Conservation (phyloP, 1,140 invertebrate genomes). For the Apolygus lucorum region DNA sequence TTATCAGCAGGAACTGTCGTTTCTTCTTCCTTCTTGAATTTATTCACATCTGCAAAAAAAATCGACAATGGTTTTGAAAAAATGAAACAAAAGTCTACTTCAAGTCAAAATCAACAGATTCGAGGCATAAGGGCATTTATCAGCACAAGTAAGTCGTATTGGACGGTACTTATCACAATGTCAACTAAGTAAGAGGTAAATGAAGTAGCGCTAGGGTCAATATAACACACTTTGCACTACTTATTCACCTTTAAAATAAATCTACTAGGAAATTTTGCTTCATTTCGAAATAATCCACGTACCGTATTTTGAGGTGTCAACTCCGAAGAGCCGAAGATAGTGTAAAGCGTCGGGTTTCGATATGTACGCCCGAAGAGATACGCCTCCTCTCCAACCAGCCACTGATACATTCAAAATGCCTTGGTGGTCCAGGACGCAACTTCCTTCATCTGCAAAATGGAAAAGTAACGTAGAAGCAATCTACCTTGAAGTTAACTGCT, state of each 20-base stretch:
- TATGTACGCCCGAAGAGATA: conserved; percentile 77
- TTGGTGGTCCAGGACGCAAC: conserved; percentile 62
- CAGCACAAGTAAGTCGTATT: background rate
- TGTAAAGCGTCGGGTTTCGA: conserved; percentile 73
- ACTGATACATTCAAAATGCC: conserved; percentile 54
- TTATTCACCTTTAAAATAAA: background rate
- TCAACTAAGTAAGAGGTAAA: background rate
- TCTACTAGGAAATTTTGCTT: background rate
- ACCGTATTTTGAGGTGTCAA: conserved; percentile 72
- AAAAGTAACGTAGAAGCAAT: too few species aligned
- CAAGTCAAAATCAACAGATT: too few species aligned
- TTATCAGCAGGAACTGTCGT: background rate
- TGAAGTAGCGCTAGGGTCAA: too few species aligned
- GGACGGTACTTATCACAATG: conserved; percentile 9
- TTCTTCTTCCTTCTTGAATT: conserved; percentile 40
- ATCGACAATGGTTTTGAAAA: conserved; percentile 4
- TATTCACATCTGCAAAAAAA: conserved; percentile 41
- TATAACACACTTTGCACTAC: too few species aligned
- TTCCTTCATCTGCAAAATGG: conserved; percentile 52
- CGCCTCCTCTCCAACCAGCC: conserved; percentile 84
- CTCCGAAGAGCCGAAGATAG: conserved; percentile 71
- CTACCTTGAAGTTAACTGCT: too few species aligned
- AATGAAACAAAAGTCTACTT: conserved; percentile 18
- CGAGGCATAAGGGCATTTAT: too few species aligned
- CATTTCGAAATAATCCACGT: conserved; percentile 31